phyloP scores from a whole-genome alignment of 2,797 vertebrate species.

The Margarornis squamiger region DNA sequence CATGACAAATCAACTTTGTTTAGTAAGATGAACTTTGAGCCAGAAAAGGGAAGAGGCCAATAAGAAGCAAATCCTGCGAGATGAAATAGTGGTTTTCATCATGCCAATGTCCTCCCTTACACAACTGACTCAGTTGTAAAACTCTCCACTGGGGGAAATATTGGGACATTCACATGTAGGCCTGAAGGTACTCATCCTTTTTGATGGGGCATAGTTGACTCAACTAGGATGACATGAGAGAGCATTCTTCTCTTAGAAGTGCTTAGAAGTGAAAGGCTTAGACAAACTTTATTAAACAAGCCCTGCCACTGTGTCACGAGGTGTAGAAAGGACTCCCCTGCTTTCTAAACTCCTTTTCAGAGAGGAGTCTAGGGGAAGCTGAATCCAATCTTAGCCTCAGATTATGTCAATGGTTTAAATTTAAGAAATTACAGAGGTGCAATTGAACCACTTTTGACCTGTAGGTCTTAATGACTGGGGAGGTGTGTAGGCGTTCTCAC shows the following conservation, averaged over 20 bases:
- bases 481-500: not conserved
- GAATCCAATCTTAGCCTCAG: too few species aligned
- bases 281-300: too few species aligned
- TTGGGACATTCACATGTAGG: not conserved
- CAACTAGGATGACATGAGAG: not conserved
- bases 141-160: not conserved
- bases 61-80: not conserved
- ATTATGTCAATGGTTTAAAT: too few species aligned
- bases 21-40: not conserved
- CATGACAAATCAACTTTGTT: not conserved
- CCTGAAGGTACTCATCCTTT: not conserved
- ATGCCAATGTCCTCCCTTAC: not conserved
- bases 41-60: not conserved
- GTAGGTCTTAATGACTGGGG: too few species aligned
- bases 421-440: too few species aligned
- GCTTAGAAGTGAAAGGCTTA: too few species aligned
- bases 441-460: too few species aligned
- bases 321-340: too few species aligned
- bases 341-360: too few species aligned
- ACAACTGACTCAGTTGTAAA: not conserved
- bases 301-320: too few species aligned
- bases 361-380: too few species aligned
- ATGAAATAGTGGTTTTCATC: not conserved
- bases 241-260: not conserved
- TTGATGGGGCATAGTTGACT: not conserved